These are phyloP conservation scores for Cuniculus paca DNA, from an alignment of 2,797 vertebrate species.

Conservation along the genomic window DNA sequence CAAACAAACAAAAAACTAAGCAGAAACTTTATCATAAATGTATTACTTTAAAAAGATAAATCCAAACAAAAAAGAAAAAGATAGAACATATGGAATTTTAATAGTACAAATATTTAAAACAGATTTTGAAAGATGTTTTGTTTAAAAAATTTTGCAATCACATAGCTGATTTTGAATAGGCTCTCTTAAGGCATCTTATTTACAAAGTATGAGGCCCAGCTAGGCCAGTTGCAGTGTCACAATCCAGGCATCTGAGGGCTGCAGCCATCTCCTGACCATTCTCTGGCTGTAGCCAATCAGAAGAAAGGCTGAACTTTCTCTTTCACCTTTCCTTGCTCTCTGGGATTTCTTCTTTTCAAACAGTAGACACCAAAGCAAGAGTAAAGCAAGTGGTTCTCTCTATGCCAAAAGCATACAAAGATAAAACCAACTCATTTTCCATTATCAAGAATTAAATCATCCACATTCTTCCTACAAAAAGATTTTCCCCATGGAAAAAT, in stretches of 20 bases:
- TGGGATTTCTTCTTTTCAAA: background rate
- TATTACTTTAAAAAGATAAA: conserved; percentile 50
- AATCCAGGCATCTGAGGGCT: background rate
- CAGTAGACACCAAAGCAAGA: background rate
- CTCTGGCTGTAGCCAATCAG: conserved; percentile 19
- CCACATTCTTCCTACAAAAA: conserved; percentile 13
- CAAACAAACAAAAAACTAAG: background rate
- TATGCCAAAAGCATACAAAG: conserved; percentile 16
- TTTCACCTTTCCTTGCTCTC: background rate
- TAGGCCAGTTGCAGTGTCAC: background rate
- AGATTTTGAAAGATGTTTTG: conserved; percentile 55
- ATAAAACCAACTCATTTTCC: background rate
- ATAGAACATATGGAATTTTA: conserved; percentile 38
- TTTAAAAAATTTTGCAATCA: background rate
- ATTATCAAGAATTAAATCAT: conserved; percentile 34
- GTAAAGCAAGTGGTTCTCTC: background rate
- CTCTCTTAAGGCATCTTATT: background rate
- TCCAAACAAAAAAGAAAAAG: background rate
- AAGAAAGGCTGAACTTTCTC: background rate
- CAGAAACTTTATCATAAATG: conserved; percentile 1
- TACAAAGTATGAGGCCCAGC: background rate
- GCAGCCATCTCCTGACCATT: background rate
- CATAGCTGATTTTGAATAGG: background rate
- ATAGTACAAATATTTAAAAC: background rate
- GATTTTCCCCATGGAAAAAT: conserved; percentile 10